A percentile compares a stretch with the other conserved stretches of the same genome.
phyloP scores from a whole-genome alignment of 1,140 invertebrate genomes.

The Euura saliciscinereae region DNA sequence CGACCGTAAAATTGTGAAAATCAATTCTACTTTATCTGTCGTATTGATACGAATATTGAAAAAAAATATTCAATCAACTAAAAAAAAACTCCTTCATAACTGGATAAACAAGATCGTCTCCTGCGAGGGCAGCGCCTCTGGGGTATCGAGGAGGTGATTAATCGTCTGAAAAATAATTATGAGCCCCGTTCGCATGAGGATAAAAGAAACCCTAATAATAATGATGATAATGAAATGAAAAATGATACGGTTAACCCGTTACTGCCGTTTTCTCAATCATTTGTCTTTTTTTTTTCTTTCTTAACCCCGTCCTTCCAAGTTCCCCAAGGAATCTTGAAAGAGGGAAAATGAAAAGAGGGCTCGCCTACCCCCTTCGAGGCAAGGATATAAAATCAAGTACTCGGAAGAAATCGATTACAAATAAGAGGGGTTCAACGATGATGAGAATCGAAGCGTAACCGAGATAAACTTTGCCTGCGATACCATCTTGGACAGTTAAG shows the following conservation, averaged over 20 bases:
- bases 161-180: constrained; percentile 31
- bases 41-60: no score
- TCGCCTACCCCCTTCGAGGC: background rate
- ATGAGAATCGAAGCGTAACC: background rate
- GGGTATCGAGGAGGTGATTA: constrained; percentile 24
- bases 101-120: no score
- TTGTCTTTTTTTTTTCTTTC: no score
- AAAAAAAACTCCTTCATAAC: no score
- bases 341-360: no score
- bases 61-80: no score
- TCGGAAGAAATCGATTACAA: background rate
- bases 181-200: constrained; percentile 12
- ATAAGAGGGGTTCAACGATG: background rate
- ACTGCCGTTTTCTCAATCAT: no score
- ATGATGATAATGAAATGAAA: constrained; percentile 17
- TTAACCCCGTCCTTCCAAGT: background rate
- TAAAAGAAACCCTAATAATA: no score
- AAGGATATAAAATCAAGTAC: background rate
- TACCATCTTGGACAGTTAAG: background rate
- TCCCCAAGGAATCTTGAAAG: background rate
- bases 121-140: no score
- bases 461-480: no score
- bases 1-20: no score
- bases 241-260: constrained; percentile 12
- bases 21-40: no score